Evolutionary conservation across 2,113 vertebrate genomes (phyloP), one percentile per base, ranked within the genome.

Genomic region (Serilophus lunatus): DNA sequence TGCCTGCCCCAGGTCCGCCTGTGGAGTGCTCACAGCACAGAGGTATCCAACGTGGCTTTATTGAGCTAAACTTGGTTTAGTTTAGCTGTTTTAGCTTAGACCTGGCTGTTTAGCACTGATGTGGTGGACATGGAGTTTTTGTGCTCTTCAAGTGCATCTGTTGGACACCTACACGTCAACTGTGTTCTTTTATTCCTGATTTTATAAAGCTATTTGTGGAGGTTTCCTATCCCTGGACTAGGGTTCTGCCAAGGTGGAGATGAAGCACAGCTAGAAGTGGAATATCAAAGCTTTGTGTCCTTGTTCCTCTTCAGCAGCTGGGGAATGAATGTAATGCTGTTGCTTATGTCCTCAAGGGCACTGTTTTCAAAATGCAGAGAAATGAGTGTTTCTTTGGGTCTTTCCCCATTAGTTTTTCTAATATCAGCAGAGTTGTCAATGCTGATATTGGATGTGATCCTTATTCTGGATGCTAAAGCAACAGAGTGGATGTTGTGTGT

Each of bases 1-100:
- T 0, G 0, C 9, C 38, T 40, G n/a, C 17, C n/a, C 29, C 35
- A 24, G 60, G 20, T 63, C 53, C 50, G 29, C 38, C 35, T 74
- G 17, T 31, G 63, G 60, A 77, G 25, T 20, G 6, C 24, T 79
- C 17, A 16, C 35, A 64, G 29, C 31, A 18, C 45, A 50, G 54
- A 53, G 42, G 16, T 53, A 42, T 42, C 72, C 9, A 24, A 6
- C 29, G 14, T 91, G 84, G 12, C 25, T 77, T 83, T 56, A 38
- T 24, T 0, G 1, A 75, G 42, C 33, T 65, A 7, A 18, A 29
- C 1, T 33, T 26, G 17, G n/a, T 35, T 44, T 45, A 47, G 3
- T 64, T 71, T 51, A 16, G 7, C 51, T 50, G 10, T 61, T 17
- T 57, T 50, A 69, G 72, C 42, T 28, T 68, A 89, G 20, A 33